phyloP scores from a whole-genome alignment of 2,888 invertebrate genomes.

The Chorisops tibialis region DNA sequence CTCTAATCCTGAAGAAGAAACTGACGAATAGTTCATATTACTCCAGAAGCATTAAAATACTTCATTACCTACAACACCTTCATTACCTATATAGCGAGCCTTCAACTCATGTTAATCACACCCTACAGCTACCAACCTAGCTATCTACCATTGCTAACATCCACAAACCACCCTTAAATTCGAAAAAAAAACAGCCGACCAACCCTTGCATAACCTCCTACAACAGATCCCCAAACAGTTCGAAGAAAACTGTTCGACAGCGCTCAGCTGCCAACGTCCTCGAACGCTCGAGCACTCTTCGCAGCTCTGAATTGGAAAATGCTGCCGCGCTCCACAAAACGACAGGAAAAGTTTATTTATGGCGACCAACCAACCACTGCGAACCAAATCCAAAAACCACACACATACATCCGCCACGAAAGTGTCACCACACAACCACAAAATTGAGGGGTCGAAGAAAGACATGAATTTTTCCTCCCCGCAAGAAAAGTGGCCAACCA shows the following conservation, averaged over 20 bases:
- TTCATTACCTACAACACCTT: too few species aligned
- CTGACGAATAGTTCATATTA: too few species aligned
- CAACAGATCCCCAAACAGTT: neutral
- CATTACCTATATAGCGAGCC: too few species aligned
- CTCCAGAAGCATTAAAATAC: too few species aligned
- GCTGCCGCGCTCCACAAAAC: conserved; percentile 8
- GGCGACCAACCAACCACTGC: conserved; percentile 49
- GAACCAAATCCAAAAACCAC: conserved; percentile 51
- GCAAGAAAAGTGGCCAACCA: conserved; percentile 33
- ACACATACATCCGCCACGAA: conserved; percentile 45
- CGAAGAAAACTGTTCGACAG: neutral
- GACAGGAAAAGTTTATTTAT: conserved; percentile 29
- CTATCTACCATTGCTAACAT: neutral
- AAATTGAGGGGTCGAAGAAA: conserved; percentile 30
- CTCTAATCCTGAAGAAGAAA: too few species aligned
- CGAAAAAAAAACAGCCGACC: too few species aligned
- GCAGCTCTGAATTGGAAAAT: neutral
- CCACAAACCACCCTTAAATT: neutral
- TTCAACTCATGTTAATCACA: too few species aligned
- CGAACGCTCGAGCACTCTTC: neutral
- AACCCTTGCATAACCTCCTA: neutral
- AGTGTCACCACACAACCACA: conserved; percentile 38
- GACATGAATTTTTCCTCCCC: conserved; percentile 34
- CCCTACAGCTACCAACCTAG: neutral
- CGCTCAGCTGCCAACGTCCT: neutral